These are phyloP conservation scores for Origma solitaria DNA, from an alignment of 2,113 vertebrate species.

Conservation along the genomic window DNA sequence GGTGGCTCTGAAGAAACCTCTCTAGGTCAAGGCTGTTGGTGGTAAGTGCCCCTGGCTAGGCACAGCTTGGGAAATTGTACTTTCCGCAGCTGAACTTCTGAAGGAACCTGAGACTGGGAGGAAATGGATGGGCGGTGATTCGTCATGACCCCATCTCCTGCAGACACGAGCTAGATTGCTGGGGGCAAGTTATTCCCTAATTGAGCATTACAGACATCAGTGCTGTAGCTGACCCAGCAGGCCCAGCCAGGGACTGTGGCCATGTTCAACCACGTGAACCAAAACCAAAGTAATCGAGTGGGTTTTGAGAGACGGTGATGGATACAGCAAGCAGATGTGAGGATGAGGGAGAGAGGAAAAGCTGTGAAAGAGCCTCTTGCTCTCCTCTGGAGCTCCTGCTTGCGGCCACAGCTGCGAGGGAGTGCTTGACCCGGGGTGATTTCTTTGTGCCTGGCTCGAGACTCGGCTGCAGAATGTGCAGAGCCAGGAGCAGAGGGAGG, in stretches of 20 bases:
- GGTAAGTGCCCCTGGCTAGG: neutral
- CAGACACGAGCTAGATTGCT: neutral
- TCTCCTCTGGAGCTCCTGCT: neutral
- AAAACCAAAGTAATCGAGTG: neutral
- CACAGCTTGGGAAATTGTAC: neutral
- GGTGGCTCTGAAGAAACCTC: conserved; percentile 22
- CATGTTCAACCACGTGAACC: neutral
- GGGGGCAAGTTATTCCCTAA: neutral
- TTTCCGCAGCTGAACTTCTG: neutral
- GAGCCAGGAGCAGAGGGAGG: neutral
- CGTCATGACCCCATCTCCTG: neutral
- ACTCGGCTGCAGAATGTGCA: neutral
- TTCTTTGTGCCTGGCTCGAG: neutral
- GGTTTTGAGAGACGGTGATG: accelerated
- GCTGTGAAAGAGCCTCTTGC: neutral
- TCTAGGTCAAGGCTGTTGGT: neutral
- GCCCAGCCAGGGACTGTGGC: neutral
- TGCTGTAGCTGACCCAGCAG: neutral
- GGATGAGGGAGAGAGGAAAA: neutral
- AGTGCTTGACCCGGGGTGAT: neutral
- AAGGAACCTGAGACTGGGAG: neutral
- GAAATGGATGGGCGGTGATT: neutral
- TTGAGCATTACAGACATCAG: neutral
- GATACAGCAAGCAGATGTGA: neutral
- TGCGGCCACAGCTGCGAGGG: neutral